A percentile compares a stretch with the other conserved stretches of the same genome.
These are phyloP conservation scores for Trissoscelio sp. DNA, from an alignment of 2,888 invertebrate genomes.

Conservation along the genomic window DNA sequence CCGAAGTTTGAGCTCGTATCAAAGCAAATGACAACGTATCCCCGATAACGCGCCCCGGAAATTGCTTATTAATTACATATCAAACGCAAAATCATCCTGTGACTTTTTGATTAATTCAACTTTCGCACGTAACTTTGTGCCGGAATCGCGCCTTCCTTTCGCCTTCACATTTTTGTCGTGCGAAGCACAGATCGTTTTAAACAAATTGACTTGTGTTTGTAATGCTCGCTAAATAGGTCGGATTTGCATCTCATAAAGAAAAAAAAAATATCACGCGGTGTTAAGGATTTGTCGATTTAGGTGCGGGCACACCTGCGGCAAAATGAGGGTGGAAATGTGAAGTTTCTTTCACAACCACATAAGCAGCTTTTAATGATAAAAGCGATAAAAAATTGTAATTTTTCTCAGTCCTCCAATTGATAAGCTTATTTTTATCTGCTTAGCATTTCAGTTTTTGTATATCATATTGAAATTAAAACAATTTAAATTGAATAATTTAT, in stretches of 20 bases:
- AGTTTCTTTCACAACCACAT: constrained; percentile 48
- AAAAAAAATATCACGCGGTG: constrained; percentile 37
- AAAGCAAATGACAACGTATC: constrained; percentile 60
- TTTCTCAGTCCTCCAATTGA: constrained; percentile 19
- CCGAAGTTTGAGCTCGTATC: constrained; percentile 56
- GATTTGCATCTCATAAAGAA: constrained; percentile 28
- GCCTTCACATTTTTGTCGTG: constrained; percentile 11
- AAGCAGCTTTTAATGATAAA: constrained; percentile 62
- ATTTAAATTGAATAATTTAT: no score
- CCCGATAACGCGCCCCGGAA: constrained; percentile 39
- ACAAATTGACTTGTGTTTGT: constrained; percentile 42
- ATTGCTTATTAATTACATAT: constrained; percentile 56
- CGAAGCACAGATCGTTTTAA: neutral
- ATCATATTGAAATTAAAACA: no score
- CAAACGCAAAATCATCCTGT: constrained; percentile 33
- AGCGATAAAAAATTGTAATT: constrained; percentile 44
- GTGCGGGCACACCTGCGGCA: constrained; percentile 39
- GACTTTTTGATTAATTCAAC: constrained; percentile 48
- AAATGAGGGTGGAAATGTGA: constrained; percentile 46
- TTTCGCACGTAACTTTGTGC: constrained; percentile 14
- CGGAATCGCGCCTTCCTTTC: constrained; percentile 2
- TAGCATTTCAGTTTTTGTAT: no score
- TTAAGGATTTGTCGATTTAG: constrained; percentile 57
- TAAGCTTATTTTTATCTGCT: constrained; percentile 35
- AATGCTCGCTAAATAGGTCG: constrained; percentile 33